Conservation (phyloP, 2,797 vertebrate species). For the Hozukius guyotensis region DNA sequence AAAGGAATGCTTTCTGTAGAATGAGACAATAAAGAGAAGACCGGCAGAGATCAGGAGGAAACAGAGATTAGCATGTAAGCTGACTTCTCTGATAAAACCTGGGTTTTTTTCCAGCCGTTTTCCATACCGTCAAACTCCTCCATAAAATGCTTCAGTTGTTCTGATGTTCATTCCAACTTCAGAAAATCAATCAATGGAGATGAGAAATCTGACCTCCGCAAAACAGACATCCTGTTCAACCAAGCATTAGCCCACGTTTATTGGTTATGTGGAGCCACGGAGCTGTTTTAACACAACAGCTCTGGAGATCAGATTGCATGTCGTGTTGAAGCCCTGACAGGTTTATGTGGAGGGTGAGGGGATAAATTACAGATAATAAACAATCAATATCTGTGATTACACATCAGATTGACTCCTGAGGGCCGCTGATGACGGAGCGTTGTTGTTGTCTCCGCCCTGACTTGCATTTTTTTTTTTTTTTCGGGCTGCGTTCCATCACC, state of each 20-base stretch:
- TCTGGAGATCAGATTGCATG: slow-evolving; percentile 5
- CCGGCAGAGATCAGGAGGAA: background rate
- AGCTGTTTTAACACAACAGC: background rate
- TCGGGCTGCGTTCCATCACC: background rate
- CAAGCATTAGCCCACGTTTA: slow-evolving; percentile 10
- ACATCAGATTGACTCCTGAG: background rate
- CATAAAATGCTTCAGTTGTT: slow-evolving; percentile 20
- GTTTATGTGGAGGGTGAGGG: background rate
- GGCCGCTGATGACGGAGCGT: background rate
- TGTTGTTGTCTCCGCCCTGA: background rate
- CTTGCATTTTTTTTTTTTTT: background rate
- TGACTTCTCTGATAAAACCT: background rate
- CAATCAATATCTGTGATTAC: slow-evolving; percentile 49
- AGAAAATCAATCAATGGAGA: slow-evolving; percentile 47
- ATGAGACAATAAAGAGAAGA: background rate
- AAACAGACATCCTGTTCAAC: slow-evolving; percentile 17
- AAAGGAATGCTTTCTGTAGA: background rate
- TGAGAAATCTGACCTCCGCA: slow-evolving; percentile 42
- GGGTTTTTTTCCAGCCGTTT: background rate
- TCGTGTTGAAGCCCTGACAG: background rate
- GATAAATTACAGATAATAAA: slow-evolving; percentile 20
- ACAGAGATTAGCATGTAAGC: background rate
- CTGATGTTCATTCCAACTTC: slow-evolving; percentile 17
- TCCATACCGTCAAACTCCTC: slow-evolving; percentile 10
- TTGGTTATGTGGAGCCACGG: background rate